Evolutionary conservation across 2,113 vertebrate genomes (phyloP).

Genomic region (Craseonycteris thonglongyai): DNA sequence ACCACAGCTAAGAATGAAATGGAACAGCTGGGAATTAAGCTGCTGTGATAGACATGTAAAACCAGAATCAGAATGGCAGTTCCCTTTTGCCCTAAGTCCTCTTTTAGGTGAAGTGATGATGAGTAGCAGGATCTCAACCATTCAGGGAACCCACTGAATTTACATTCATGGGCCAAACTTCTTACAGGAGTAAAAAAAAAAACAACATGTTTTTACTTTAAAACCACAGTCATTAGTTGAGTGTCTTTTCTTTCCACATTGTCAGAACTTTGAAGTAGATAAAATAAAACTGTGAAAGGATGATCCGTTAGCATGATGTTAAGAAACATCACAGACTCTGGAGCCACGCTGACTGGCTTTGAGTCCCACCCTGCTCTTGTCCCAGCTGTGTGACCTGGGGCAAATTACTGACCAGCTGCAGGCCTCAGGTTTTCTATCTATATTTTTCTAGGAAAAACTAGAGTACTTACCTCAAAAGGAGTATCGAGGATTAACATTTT

Average conservation of each 20-base stretch:
- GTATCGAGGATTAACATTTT: background rate
- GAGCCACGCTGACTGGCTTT: background rate
- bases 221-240: background rate
- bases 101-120: background rate
- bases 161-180: background rate
- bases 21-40: background rate
- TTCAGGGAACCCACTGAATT: background rate
- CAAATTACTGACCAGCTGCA: background rate
- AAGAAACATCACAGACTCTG: background rate
- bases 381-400: background rate
- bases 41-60: background rate
- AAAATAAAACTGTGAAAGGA: background rate
- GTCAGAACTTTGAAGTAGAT: background rate
- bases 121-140: background rate
- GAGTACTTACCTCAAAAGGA: background rate
- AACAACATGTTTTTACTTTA: background rate
- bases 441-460: background rate
- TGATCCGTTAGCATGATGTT: background rate
- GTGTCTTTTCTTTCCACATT: background rate
- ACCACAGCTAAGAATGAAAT: background rate
- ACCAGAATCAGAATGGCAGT: background rate
- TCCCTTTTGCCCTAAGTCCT: background rate
- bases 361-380: background rate
- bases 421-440: background rate
- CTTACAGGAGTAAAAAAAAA: background rate